Base-by-base conservation (phyloP, 2,797 vertebrate genomes). In the Echeneis naucrates region DNA sequence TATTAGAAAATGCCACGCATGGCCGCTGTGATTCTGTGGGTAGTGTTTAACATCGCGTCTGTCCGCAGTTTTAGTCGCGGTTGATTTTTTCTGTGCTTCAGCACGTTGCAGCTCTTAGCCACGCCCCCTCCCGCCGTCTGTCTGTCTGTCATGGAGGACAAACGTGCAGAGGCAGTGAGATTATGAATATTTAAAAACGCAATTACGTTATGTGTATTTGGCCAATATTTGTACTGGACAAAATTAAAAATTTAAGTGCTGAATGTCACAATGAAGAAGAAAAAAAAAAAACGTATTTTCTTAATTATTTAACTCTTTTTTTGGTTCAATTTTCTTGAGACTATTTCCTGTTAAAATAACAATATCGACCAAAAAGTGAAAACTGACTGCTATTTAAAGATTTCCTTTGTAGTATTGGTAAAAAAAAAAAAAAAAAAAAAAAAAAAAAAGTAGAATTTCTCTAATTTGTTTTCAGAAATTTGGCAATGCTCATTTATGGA, bases 101-200 rank as follows among this genome's bases (percentile, higher is more conserved):
- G 1, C 70, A 77, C 58, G n/a, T 17, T 61, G 62, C 21, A 60
- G 75, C 13, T 80, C 62, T 85, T 88, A 82, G 89, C 88, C 80
- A 54, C 5, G 11, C 38, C 4, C 26, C 1, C 17, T 17, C 11
- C 17, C 4, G n/a, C 3, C 19, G 9, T 44, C 23, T 16, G 40
- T 23, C 23, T 3, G 19, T 14, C 8, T 59, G 9, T 24, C 10
- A 51, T 38, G 21, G 0, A 40, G 30, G 35, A 1, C 19, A 13
- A n/a, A 19, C 3, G 26, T 50, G 7, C 13, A 4, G 27, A 26
- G 21, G 35, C 19, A 5, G 47, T 33, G 30, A 24, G 1, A 3
- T 50, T n/a, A n/a, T n/a, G n/a, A 26, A 26, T 50, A 8, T 48
- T 24, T n/a, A n/a, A 40, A 40, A 24, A 8, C 26, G n/a, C 19